Base-by-base conservation (phyloP, 2,888 invertebrate genomes). In the Drosophila emarginata region DNA sequence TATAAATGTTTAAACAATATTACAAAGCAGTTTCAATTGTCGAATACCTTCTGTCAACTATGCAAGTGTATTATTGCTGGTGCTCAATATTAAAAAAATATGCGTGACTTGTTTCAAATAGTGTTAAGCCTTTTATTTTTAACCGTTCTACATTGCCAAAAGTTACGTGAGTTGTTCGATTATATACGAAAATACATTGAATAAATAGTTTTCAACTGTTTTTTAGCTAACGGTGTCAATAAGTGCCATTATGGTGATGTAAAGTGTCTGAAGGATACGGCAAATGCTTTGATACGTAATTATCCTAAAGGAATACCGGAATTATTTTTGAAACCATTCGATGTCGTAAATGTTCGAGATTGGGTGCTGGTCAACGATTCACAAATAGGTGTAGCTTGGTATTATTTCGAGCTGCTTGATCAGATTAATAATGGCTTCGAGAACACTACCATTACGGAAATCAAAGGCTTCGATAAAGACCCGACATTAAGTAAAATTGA, bases 231-330 rank as follows among this genome's bases (percentile, higher is more conserved):
- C 3, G 56, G 67, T 4, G 40, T 81, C 1, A 58, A 71, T 15
- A 82, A 80, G 58, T 82, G 84, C 7, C 73, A 64, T 50, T 82
- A 78, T 7, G 84, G 83, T 3, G 88, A 90, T 64, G 70, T 71
- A 4, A 67, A 71, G 3, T 90, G 90, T 70, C 76, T 90, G 5
- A 64, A 70, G n/a, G 67, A 75, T 12, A 67, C 84, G 3, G 79
- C 85, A 4, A 80, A 85, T 59, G 65, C 71, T 2, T 61, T 90
- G 2, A 64, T 90, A 28, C 72, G 67, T 0, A 64, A 62, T 18
- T 83, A 72, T 62, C 89, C 89, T 0, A 89, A 86, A 61, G 87
- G 89, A 2, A 78, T 88, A 61, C 75, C 89, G 2, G 80, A 83
- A 2, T 60, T 89, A 4, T 86, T 83, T 2, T 61, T 90, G 1